These are phyloP conservation scores for Cyprichromis sp. DNA, from an alignment of 2,113 vertebrate genomes.

Conservation along the genomic window DNA sequence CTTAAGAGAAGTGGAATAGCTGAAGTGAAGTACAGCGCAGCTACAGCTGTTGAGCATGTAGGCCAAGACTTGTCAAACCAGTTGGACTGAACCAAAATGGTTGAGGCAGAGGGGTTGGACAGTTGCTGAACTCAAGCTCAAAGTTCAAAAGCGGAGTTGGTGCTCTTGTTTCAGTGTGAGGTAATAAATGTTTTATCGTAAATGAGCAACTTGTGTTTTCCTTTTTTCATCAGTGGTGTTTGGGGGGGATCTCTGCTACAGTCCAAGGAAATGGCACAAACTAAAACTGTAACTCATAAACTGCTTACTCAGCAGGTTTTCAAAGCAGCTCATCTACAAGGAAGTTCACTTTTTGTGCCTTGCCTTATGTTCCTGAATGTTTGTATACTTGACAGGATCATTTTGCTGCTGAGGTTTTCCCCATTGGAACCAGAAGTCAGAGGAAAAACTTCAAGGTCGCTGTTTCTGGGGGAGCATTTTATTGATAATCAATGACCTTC, in stretches of 20 bases:
- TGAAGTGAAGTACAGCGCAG: background rate
- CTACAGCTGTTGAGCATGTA: constrained; percentile 1
- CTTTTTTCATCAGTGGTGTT: background rate
- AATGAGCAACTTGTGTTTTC: background rate
- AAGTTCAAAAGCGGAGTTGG: background rate
- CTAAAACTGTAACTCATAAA: background rate
- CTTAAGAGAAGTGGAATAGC: background rate
- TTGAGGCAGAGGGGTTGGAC: background rate
- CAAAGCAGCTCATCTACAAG: background rate
- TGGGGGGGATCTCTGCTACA: background rate
- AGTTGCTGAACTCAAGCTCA: background rate
- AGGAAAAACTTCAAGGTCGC: background rate
- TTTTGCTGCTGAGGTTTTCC: background rate
- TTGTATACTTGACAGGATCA: background rate
- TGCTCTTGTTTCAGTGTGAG: background rate
- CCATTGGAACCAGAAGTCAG: background rate
- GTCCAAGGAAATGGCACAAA: background rate
- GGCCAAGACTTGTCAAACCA: constrained; percentile 27
- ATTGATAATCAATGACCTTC: constrained; percentile 9
- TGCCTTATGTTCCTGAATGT: background rate
- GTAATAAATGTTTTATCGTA: background rate
- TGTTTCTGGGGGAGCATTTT: background rate
- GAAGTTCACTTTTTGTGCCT: background rate
- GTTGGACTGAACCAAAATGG: constrained; percentile 26
- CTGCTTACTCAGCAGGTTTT: background rate